These are phyloP conservation scores for Bradysia coprophila DNA, from an alignment of 1,140 invertebrate species.

Conservation along the genomic window DNA sequence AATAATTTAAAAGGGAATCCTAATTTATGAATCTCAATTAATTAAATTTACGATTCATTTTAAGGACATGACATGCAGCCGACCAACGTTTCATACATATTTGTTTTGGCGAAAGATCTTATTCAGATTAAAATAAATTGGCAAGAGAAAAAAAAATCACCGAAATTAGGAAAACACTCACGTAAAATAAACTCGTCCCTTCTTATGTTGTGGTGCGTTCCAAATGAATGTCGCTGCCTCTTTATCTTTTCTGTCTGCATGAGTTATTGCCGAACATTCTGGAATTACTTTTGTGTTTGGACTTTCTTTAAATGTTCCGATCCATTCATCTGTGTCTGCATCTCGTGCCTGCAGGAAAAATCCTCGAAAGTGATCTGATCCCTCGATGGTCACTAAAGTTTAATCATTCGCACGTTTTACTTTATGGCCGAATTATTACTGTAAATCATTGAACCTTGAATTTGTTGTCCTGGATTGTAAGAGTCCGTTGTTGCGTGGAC, in stretches of 20 bases:
- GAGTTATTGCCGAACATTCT: slow-evolving; percentile 61
- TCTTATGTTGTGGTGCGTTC: slow-evolving; percentile 42
- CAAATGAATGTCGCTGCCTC: slow-evolving; percentile 48
- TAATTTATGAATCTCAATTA: too few relatives aligned
- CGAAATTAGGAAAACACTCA: too few relatives aligned
- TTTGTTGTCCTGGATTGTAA: slow-evolving; percentile 41
- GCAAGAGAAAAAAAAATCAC: too few relatives aligned
- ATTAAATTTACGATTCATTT: too few relatives aligned
- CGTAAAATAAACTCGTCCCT: slow-evolving; percentile 58
- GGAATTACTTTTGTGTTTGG: slow-evolving; percentile 51
- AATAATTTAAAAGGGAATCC: too few relatives aligned
- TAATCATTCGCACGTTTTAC: slow-evolving; percentile 1
- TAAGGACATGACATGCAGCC: too few relatives aligned
- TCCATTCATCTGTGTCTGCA: slow-evolving; percentile 42
- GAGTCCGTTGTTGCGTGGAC: slow-evolving; percentile 36
- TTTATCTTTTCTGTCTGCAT: slow-evolving; percentile 57
- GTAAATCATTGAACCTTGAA: slow-evolving; percentile 31
- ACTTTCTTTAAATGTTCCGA: slow-evolving; percentile 47
- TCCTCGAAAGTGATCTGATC: slow-evolving; percentile 42
- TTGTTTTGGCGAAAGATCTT: too few relatives aligned
- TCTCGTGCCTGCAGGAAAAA: slow-evolving; percentile 67
- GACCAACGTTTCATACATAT: too few relatives aligned
- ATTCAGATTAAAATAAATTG: too few relatives aligned
- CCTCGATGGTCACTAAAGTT: slow-evolving; percentile 38
- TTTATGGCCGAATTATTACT: background rate